phyloP scores from a whole-genome alignment of 2,797 vertebrate genomes.

The Toxotes lorentzi region DNA sequence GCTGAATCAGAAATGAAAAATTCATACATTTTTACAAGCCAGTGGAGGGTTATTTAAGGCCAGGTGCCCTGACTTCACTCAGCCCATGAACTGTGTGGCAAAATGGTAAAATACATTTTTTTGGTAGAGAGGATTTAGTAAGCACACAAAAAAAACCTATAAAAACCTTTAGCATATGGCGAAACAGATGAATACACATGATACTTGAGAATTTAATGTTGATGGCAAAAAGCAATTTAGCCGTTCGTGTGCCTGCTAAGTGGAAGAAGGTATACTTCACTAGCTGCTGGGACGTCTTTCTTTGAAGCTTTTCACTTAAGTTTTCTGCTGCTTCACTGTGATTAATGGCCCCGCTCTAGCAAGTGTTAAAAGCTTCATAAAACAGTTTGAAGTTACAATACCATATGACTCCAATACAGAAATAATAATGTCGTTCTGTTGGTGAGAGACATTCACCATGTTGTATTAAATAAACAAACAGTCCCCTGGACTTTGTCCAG shows the following conservation, averaged over 20 bases:
- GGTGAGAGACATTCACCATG: conserved; percentile 46
- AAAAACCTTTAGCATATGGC: conserved; percentile 1
- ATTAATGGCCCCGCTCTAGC: conserved; percentile 51
- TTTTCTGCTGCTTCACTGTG: conserved; percentile 31
- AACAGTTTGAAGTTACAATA: conserved; percentile 42
- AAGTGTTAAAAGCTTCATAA: conserved; percentile 56
- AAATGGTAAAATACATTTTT: conserved; percentile 35
- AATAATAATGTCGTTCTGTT: conserved; percentile 42
- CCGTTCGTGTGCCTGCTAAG: conserved; percentile 7
- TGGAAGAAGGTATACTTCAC: conserved; percentile 20
- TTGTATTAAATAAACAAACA: conserved; percentile 49
- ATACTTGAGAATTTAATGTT: background rate
- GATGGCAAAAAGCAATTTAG: conserved; percentile 9
- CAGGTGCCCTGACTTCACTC: conserved; percentile 56
- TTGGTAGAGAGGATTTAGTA: conserved; percentile 31
- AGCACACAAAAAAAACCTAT: conserved; percentile 2
- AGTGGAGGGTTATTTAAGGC: conserved; percentile 36
- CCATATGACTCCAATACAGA: conserved; percentile 26
- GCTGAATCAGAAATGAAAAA: conserved; percentile 50
- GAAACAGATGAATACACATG: conserved; percentile 6
- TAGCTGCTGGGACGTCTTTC: conserved; percentile 13
- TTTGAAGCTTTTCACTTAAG: conserved; percentile 52
- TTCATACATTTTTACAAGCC: conserved; percentile 37
- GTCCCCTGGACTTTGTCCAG: conserved; percentile 23
- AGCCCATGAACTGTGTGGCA: conserved; percentile 33